These are phyloP conservation scores for Porites lobata DNA, from an alignment of 92 coral and sea anemone species.

Conservation along the genomic window DNA sequence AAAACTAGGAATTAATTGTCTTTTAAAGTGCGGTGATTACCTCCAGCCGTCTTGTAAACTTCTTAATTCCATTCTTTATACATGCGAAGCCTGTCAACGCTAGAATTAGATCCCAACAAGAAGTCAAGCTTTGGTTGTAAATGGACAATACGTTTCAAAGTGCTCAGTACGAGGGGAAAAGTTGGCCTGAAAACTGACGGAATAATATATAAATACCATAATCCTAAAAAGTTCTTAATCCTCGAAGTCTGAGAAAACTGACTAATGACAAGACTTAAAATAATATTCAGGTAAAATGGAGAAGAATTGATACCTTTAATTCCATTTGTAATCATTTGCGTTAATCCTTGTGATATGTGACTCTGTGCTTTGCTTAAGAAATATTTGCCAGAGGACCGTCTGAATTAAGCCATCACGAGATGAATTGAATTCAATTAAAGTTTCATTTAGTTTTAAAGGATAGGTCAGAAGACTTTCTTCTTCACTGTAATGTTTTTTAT, in stretches of 20 bases:
- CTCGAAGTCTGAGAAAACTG: not conserved
- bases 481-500: too few relatives aligned
- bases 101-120: not conserved
- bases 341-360: not conserved
- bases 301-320: not conserved
- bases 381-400: not conserved
- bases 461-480: too few relatives aligned
- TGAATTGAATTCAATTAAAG: not conserved
- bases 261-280: not conserved
- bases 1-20: constrained; percentile 36
- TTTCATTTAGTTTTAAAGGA: not conserved
- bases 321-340: not conserved
- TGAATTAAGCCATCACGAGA: not conserved
- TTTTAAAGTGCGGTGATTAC: constrained; percentile 12
- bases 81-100: constrained; percentile 10
- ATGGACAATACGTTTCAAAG: not conserved
- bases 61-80: constrained; percentile 1
- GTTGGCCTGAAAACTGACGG: not conserved
- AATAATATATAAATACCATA: not conserved
- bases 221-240: not conserved
- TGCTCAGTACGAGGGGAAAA: too few relatives aligned
- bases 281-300: not conserved
- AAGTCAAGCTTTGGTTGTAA: not conserved
- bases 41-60: constrained; percentile 11
- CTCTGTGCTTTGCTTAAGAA: not conserved